phyloP scores from a whole-genome alignment of 2,113 vertebrate genomes.

The Taxidea taxus region DNA sequence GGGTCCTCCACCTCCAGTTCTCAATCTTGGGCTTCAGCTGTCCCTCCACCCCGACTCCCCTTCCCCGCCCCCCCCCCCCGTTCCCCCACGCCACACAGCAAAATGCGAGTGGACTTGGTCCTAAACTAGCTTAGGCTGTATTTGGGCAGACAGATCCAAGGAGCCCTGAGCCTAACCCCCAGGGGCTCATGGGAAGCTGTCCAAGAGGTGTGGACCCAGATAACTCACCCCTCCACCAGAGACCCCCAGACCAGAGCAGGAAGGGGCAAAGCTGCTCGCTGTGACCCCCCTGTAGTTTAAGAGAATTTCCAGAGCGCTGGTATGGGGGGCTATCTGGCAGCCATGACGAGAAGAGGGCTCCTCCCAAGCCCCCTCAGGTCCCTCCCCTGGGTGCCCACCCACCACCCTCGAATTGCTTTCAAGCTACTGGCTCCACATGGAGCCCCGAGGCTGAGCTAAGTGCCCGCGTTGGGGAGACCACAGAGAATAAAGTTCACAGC shows the following conservation, averaged over 20 bases:
- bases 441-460: background rate
- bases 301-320: background rate
- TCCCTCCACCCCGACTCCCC: background rate
- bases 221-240: background rate
- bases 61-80: accelerated
- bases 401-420: background rate
- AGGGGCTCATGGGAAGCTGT: background rate
- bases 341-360: background rate
- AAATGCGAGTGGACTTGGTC: accelerated
- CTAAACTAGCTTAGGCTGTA: background rate
- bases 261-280: background rate
- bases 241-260: background rate
- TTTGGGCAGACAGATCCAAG: background rate
- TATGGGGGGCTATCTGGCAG: accelerated
- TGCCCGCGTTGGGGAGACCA: background rate
- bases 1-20: background rate
- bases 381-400: background rate
- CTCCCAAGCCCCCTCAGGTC: background rate
- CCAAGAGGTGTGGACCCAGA: background rate
- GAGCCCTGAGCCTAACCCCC: background rate
- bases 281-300: background rate
- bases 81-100: background rate
- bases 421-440: background rate
- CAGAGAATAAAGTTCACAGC: background rate
- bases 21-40: accelerated